Evolutionary conservation across 2,888 invertebrate species (phyloP), one percentile per base, ranked within the genome.

Genomic region (Drosophila histrio): DNA sequence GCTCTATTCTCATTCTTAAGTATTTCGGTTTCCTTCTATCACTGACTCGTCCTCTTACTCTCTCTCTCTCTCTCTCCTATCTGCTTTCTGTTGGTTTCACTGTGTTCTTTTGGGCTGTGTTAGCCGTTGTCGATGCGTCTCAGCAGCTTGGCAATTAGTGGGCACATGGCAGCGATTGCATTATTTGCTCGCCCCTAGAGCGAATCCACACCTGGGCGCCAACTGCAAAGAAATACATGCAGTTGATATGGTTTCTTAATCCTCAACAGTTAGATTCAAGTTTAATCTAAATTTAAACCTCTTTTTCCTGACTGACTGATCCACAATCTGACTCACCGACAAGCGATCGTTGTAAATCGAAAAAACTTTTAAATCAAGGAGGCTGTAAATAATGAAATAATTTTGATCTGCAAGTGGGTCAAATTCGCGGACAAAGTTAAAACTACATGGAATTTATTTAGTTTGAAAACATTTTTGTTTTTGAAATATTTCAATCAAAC

Each of bases 91-190:
- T 15, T 47, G 22, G 11, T 57, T 26, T 47, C 17, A 1, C 19
- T n/a, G 19, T 26, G 11, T 8, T 19, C 39, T 34, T 8, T 47
- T 15, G 19, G 26, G 39, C 34, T 30, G 15, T 44, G 9, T 73
- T 84, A 84, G 63, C 88, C 84, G 88, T 86, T 84, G 56, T 84
- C 88, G 57, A 86, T 84, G 65, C 88, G 84, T 73, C 65, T 78
- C 58, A 83, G 73, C 84, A 69, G 72, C 59, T 79, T 79, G 64
- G 38, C 57, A 67, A 61, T 70, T 82, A 63, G 39, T 69, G 64
- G 69, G 79, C 59, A 76, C 84, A 84, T 84, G 69, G 84, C 87
- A 69, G 66, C 76, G 65, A 67, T 80, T 69, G 79, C 89, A 89
- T 89, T 59, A 59, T 86, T 62, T 59, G 56, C 66, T 64, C 65